Evolutionary conservation across 35 echinoderm and acorn worm genomes (phyloP), one percentile per base, ranked within the genome.

Genomic region (Diadema setosum): DNA sequence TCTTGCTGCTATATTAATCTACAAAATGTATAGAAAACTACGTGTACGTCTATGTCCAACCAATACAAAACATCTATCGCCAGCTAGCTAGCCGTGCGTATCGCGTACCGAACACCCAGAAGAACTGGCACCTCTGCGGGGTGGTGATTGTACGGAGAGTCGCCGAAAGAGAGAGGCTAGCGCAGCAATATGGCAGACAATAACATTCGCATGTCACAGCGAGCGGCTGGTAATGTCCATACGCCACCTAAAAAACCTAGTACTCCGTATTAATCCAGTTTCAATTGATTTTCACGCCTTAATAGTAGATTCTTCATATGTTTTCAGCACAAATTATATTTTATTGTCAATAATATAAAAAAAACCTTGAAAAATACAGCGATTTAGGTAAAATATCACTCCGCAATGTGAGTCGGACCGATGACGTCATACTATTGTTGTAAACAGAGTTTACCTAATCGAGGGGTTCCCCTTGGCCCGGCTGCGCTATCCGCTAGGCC

Each of bases 401-500:
- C 9, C 63, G 63, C 63, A 33, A 33, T 34, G 12, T 26, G 27
- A 67, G 20, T 67, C 37, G 12, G 5, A 0, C 30, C 63, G 17
- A 29, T 67, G 63, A 67, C 63, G 63, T 67, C 63, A 67, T 67
- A 15, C 12, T 67, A 67, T 67, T 65, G n/a, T 67, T 67, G 63
- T 67, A 67, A 67, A 67, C 63, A 67, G 37, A 67, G 63, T 67
- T 67, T 34, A 67, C 0, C 12, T 12, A 55, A n/a, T 15, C 7
- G 63, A 67, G 63, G 63, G 63, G 63, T 67, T 67, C 63, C 63
- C 63, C 63, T 67, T 67, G 57, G n/a, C n/a, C n/a, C n/a, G n/a
- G n/a, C n/a, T n/a, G n/a, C n/a, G n/a, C n/a, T n/a, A n/a, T n/a
- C n/a, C n/a, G n/a, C n/a, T n/a, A n/a, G n/a, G n/a, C n/a, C n/a